Base-by-base conservation (phyloP, 1,140 invertebrate species). In the Pinna nobilis region DNA sequence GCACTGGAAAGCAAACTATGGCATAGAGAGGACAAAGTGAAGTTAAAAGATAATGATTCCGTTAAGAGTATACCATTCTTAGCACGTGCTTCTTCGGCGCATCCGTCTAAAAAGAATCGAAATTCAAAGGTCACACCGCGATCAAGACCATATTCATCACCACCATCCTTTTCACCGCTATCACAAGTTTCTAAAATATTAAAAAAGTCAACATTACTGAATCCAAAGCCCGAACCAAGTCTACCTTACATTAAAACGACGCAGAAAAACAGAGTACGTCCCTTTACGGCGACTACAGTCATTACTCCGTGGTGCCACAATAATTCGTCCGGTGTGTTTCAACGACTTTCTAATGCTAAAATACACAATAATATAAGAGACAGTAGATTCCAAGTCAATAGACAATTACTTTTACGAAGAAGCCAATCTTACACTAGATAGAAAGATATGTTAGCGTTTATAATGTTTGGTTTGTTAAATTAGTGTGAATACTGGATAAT, bases 241-340 rank as follows among this genome's bases (percentile, higher is more conserved):
- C 18, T 57, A 39, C 60, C 41, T 28, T 64, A 47, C 33, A 70
- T 70, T 33, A 49, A 47, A 15, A 47, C 72, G 55, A 61, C 72
- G 20, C 59, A 64, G 39, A 51, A 49, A 53, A 20, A 37, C 4
- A 47, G 20, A 35, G 11, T n/a, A 9, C 9, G 51, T 0, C 30
- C 51, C 20, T 53, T 35, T 23, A 41, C 47, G 32, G 39, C 72
- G 20, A 35, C 13, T 23, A 18, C 33, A n/a, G 47, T 51, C 28
- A 39, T 74, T 33, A 68, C 57, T 32, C 72, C 65, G 1, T 74
- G 72, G 72, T 74, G 72, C n/a, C 72, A 74, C 55, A 55, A 44
- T 28, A 74, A 74, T 30, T 61, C 57, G 11, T 50, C 44, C 18
- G 65, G 47, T n/a, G 65, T 74, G 0, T 68, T 68, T 20, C 13